phyloP scores from a whole-genome alignment of 64 coral and sea anemone genomes.

The Orbicella faveolata region DNA sequence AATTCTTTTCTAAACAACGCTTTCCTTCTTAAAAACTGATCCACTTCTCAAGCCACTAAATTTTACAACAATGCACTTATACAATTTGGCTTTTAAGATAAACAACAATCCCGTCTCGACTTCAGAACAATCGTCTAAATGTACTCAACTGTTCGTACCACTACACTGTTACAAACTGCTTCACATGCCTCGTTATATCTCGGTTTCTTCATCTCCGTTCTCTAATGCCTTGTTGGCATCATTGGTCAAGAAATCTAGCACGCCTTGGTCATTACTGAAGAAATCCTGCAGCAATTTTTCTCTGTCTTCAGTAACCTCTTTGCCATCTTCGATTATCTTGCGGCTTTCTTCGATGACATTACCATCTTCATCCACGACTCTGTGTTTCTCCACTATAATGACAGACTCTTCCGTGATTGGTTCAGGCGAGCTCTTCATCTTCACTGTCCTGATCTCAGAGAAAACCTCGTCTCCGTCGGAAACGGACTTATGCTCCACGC shows the following conservation, averaged over 20 bases:
- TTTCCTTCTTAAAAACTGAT: neutral
- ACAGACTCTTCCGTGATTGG: constrained; percentile 28
- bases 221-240: constrained; percentile 13
- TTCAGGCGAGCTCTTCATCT: neutral
- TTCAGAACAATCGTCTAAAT: constrained; percentile 13
- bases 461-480: constrained; percentile 10
- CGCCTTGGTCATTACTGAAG: constrained; percentile 86
- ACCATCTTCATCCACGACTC: constrained; percentile 46
- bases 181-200: constrained; percentile 52
- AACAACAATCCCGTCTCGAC: neutral
- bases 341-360: constrained; percentile 56
- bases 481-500: neutral
- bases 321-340: constrained; percentile 2
- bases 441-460: constrained; percentile 7
- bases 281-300: constrained; percentile 88
- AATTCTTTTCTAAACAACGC: neutral
- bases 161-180: neutral
- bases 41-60: neutral
- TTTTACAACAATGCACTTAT: neutral
- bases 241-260: constrained; percentile 78
- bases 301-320: constrained; percentile 44
- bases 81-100: neutral
- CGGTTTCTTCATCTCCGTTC: constrained; percentile 72
- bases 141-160: neutral
- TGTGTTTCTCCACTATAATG: constrained; percentile 46